These are phyloP conservation scores for Episyrphus balteatus DNA, from an alignment of 1,140 invertebrate genomes.

Conservation along the genomic window DNA sequence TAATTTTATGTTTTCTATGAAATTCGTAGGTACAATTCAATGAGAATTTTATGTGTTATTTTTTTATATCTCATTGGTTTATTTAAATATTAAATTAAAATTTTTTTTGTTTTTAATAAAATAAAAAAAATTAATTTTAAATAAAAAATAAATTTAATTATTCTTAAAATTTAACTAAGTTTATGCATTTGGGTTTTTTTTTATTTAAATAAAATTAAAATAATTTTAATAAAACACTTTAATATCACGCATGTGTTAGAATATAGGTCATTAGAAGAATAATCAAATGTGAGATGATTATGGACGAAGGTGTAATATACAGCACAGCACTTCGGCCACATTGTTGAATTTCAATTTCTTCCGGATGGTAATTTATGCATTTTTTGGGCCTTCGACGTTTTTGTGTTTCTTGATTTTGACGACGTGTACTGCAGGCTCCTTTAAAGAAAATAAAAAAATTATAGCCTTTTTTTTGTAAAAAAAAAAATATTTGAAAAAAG, in stretches of 20 bases:
- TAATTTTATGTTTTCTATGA: too few species aligned
- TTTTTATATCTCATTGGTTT: too few species aligned
- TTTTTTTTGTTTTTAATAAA: slow-evolving; percentile 1
- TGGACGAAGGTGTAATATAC: slow-evolving; percentile 16
- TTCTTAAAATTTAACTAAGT: neutral
- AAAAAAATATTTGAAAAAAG: neutral
- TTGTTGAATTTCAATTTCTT: slow-evolving; percentile 65
- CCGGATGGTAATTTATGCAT: slow-evolving; percentile 81
- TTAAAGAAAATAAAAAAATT: too few species aligned
- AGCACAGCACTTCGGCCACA: slow-evolving; percentile 44
- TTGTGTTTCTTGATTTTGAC: slow-evolving; percentile 43
- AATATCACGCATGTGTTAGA: slow-evolving; percentile 34
- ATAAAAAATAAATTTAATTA: neutral
- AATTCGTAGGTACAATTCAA: too few species aligned
- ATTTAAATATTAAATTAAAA: neutral
- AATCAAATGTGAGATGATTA: slow-evolving; percentile 24
- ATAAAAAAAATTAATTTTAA: neutral
- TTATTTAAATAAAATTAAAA: neutral
- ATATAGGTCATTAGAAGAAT: slow-evolving; percentile 28
- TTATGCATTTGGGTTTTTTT: neutral
- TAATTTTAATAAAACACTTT: slow-evolving; percentile 2
- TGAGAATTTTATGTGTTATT: too few species aligned
- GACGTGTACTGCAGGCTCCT: slow-evolving; percentile 42
- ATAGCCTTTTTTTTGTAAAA: too few species aligned
- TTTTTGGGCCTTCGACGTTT: slow-evolving; percentile 58